Evolutionary conservation across 2,888 invertebrate species (phyloP), one percentile per base, ranked within the genome.

Genomic region (Ashinkailepas kermadecensis): DNA sequence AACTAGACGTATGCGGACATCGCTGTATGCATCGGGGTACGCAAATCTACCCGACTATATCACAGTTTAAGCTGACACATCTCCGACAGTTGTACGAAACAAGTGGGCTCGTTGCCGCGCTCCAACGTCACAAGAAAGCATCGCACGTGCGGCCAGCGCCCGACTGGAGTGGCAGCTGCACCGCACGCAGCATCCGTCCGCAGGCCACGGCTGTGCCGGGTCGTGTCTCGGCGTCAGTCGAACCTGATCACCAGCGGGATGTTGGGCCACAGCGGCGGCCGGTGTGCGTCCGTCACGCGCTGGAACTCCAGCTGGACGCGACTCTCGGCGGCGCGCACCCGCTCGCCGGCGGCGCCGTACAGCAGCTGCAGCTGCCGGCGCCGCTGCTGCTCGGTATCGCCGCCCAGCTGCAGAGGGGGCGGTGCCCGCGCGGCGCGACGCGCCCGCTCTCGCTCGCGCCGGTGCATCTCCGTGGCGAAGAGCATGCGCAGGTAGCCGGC

Each of bases 241-340:
- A 81, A 81, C 79, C 59, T 18, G 3, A 81, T 78, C 21, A 81
- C 81, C 7, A 84, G 15, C 15, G 84, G 84, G 23, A 83, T 84
- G 80, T 83, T 83, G 23, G 84, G 84, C 83, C 83, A 84, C 57
- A 81, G 81, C 18, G 78, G 80, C 39, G 84, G 83, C 21, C 81
- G 81, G 59, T 83, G 67, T 1, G 79, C 59, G 9, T 83, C 83
- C 6, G 82, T 81, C 57, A 82, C 65, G 56, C 83, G 74, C 64
- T 83, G 83, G 81, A 84, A 84, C 25, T 83, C 81, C 21, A 83
- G 80, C 81, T 84, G 84, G 18, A 83, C 78, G 13, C 83, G 83
- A 39, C 83, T 83, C 81, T 84, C 84, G 83, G 82, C 83, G 78
- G 83, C 84, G 64, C 82, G 82, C 67, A 84, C 81, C 23, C 81